These are phyloP conservation scores for Sebastes matsubarae DNA, from an alignment of 2,797 vertebrate species.

Conservation along the genomic window DNA sequence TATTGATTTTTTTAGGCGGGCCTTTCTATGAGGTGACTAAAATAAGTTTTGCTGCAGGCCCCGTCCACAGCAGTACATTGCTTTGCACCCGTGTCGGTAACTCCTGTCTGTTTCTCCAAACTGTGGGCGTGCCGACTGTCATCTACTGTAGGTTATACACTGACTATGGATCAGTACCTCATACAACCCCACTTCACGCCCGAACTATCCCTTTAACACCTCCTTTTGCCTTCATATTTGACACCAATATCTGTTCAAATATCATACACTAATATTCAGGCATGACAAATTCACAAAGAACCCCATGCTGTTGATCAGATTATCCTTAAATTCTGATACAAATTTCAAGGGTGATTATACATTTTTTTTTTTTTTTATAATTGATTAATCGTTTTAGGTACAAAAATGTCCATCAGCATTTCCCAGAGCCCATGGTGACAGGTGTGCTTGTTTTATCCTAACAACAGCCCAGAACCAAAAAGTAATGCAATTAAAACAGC, in stretches of 20 bases:
- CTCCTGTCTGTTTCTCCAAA: too few relatives aligned
- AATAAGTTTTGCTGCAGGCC: too few relatives aligned
- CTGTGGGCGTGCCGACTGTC: too few relatives aligned
- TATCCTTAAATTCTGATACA: neutral
- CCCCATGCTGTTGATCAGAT: neutral
- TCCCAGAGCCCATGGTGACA: neutral
- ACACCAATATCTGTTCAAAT: neutral
- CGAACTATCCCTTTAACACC: neutral
- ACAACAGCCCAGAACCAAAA: neutral
- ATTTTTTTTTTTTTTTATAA: too few relatives aligned
- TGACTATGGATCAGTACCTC: too few relatives aligned
- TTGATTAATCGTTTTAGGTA: accelerated
- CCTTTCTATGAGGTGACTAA: too few relatives aligned
- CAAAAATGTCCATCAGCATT: neutral
- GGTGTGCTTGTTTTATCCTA: neutral
- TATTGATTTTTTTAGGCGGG: too few relatives aligned
- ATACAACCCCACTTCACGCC: too few relatives aligned
- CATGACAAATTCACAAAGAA: neutral
- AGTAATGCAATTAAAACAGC: neutral
- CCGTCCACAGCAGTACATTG: too few relatives aligned
- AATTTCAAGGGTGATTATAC: neutral
- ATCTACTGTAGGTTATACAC: too few relatives aligned
- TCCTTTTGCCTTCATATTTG: neutral
- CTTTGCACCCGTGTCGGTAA: too few relatives aligned
- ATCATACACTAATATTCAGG: neutral